phyloP scores from a whole-genome alignment of 1,140 invertebrate species.

The Zophobas morio region DNA sequence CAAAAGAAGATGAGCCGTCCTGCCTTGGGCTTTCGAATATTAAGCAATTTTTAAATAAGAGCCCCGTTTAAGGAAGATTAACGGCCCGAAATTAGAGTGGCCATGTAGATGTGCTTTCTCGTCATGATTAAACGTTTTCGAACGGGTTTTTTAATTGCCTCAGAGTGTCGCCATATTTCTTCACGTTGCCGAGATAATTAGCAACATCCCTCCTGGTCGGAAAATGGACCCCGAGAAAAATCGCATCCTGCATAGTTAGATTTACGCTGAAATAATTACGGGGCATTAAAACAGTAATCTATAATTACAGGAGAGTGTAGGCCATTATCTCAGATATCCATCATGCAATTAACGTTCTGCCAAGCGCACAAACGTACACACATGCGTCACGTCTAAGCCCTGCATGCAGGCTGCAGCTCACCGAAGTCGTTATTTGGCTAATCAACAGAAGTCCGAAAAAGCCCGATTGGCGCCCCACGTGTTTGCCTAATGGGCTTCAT shows the following conservation, averaged over 20 bases:
- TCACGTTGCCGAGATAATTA: conserved; percentile 45
- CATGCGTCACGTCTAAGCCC: conserved; percentile 40
- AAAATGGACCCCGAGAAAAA: conserved; percentile 20
- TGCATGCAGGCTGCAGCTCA: conserved; percentile 34
- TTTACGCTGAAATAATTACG: conserved; percentile 47
- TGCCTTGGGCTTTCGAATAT: conserved; percentile 46
- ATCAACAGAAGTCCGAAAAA: conserved; percentile 27
- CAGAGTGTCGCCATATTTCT: conserved; percentile 11
- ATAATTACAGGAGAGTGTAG: conserved; percentile 44
- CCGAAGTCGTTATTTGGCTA: conserved; percentile 38
- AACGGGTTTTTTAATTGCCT: conserved; percentile 26
- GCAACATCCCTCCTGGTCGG: conserved; percentile 15
- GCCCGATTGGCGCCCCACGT: conserved; percentile 15
- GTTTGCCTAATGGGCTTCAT: conserved; percentile 33
- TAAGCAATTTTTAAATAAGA: conserved; percentile 53
- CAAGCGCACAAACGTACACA: conserved; percentile 39
- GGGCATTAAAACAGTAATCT: conserved; percentile 47
- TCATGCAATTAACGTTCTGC: conserved; percentile 49
- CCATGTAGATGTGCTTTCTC: neutral
- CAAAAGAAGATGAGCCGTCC: conserved; percentile 33
- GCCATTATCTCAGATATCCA: conserved; percentile 48
- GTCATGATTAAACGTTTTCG: conserved; percentile 1
- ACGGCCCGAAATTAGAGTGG: conserved; percentile 33
- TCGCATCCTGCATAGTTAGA: conserved; percentile 27
- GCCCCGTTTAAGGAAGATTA: conserved; percentile 44